Evolutionary conservation across 2,888 invertebrate genomes (phyloP).

Genomic region (Chymomyza caudatula): DNA sequence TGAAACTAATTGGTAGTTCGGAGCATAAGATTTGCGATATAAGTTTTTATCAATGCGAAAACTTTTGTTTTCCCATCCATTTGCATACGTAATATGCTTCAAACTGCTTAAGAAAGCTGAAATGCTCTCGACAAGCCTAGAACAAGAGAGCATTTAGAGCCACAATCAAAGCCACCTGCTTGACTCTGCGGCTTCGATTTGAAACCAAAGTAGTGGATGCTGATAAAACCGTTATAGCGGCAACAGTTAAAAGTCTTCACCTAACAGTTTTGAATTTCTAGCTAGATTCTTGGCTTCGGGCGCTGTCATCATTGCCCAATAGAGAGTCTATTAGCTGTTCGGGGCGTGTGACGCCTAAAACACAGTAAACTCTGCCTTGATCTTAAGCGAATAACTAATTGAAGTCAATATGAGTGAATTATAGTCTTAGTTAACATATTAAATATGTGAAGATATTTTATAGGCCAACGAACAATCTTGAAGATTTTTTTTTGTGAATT

Average conservation of each 20-base stretch:
- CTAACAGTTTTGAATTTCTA: neutral
- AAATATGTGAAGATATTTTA: neutral
- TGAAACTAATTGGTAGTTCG: no score
- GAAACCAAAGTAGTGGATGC: slow-evolving; percentile 44
- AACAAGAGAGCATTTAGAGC: neutral
- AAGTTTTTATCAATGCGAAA: no score
- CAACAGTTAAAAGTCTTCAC: slow-evolving; percentile 43
- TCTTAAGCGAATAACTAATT: neutral
- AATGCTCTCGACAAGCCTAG: neutral
- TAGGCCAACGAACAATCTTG: neutral
- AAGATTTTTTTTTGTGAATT: neutral
- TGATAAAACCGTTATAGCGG: neutral
- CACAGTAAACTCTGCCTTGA: neutral
- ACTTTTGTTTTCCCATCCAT: no score
- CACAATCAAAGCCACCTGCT: neutral
- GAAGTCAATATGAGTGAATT: neutral
- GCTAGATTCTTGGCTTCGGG: neutral
- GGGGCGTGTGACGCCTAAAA: neutral
- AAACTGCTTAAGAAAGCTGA: no score
- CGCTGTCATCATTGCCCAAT: neutral
- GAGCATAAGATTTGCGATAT: no score
- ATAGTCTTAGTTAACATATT: neutral
- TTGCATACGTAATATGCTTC: neutral
- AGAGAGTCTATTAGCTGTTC: neutral
- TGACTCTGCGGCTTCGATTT: slow-evolving; percentile 1